Evolutionary conservation across 2,797 vertebrate genomes (phyloP).

Genomic region (Buphagus erythrorhynchus): DNA sequence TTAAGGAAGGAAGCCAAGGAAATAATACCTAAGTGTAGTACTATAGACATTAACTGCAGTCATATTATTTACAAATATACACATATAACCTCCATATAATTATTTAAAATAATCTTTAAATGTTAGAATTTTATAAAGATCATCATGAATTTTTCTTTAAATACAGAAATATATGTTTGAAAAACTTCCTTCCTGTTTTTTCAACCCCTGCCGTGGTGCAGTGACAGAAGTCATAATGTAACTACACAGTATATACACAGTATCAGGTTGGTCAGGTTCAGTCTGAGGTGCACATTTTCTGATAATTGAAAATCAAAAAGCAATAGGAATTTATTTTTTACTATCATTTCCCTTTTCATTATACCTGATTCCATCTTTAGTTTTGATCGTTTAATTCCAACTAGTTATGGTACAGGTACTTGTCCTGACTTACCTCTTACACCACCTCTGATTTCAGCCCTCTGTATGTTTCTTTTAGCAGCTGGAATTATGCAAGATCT

Average conservation of each 20-base stretch:
- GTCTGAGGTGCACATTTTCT: neutral
- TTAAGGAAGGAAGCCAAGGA: neutral
- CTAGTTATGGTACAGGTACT: neutral
- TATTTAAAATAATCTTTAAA: neutral
- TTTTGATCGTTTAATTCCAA: neutral
- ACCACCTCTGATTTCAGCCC: neutral
- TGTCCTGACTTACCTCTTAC: neutral
- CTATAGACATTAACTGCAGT: neutral
- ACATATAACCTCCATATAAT: neutral
- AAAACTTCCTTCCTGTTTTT: neutral
- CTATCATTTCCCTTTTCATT: neutral
- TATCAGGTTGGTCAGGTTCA: neutral
- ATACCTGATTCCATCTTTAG: neutral
- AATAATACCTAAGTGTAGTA: neutral
- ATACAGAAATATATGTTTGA: neutral
- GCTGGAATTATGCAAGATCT: neutral
- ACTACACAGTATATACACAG: neutral
- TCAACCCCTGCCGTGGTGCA: neutral
- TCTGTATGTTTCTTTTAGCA: neutral
- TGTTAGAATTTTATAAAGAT: neutral
- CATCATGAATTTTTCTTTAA: neutral
- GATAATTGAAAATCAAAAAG: neutral
- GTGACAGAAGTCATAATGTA: neutral
- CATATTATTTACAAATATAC: neutral
- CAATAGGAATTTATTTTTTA: neutral